Evolutionary conservation across 2,797 vertebrate species (phyloP).

Genomic region (Sphenodon punctatus): DNA sequence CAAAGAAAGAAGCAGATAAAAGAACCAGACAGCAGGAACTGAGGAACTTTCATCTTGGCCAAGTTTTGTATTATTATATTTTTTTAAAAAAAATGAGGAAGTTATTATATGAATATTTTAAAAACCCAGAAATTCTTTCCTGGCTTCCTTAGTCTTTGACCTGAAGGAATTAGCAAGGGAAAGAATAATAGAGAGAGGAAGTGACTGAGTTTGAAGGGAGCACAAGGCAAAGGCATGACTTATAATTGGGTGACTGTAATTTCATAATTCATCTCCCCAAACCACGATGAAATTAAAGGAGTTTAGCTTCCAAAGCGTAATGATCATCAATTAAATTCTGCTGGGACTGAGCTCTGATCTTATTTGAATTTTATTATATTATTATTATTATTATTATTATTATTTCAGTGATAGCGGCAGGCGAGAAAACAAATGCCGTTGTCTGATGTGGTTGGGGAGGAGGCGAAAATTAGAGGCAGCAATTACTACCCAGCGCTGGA

Average conservation of each 20-base stretch:
- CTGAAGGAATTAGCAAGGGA: background rate
- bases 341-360: conserved; percentile 66
- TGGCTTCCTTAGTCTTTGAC: background rate
- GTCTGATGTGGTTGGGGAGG: background rate
- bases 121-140: background rate
- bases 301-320: conserved; percentile 72
- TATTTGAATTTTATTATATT: conserved; percentile 75
- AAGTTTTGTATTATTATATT: too few relatives aligned
- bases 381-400: conserved; percentile 58
- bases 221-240: conserved; percentile 39
- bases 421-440: conserved; percentile 47
- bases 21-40: background rate
- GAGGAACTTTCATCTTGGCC: too few relatives aligned
- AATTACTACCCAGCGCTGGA: conserved; percentile 44
- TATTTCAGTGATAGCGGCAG: conserved; percentile 24
- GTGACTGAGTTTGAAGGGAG: background rate
- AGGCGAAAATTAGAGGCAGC: background rate
- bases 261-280: conserved; percentile 72
- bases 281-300: conserved; percentile 75
- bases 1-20: background rate
- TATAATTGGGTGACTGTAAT: conserved; percentile 66
- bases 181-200: background rate
- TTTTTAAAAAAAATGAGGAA: too few relatives aligned
- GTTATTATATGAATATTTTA: accelerated
- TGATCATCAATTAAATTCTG: conserved; percentile 76